Percentiles rank a stretch among this genome's conserved stretches.
These are phyloP conservation scores for Ceratina australensis DNA, from an alignment of 1,140 invertebrate genomes.

Conservation along the genomic window DNA sequence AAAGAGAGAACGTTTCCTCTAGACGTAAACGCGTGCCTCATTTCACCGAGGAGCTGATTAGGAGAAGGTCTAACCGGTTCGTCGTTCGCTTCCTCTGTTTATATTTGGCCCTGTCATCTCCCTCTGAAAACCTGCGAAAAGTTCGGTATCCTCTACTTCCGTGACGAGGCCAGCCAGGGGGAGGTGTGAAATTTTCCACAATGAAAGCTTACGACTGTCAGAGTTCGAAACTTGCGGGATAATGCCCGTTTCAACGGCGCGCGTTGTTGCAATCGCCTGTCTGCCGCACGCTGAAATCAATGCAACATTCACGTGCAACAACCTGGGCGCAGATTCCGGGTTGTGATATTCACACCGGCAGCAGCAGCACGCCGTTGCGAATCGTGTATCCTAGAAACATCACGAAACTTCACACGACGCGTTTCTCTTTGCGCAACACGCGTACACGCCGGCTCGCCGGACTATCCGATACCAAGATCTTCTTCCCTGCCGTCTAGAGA, in stretches of 20 bases:
- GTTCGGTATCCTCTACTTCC: background rate
- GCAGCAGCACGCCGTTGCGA: background rate
- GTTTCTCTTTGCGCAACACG: background rate
- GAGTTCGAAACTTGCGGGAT: conserved; percentile 30
- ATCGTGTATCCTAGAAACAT: background rate
- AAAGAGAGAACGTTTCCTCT: conserved; percentile 44
- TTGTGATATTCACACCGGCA: background rate
- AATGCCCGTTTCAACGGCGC: conserved; percentile 19
- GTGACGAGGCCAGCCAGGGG: background rate
- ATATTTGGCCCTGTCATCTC: background rate
- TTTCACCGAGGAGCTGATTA: conserved; percentile 2
- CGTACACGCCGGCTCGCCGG: background rate
- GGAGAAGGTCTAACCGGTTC: conserved; percentile 19
- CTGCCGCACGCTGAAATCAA: conserved; percentile 29
- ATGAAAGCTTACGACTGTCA: conserved; percentile 17
- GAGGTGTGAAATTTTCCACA: conserved; percentile 17
- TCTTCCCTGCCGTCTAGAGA: background rate
- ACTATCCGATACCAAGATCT: background rate
- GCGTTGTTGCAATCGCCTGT: conserved; percentile 32
- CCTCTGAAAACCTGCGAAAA: background rate
- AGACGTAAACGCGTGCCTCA: background rate
- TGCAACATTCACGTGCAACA: conserved; percentile 8
- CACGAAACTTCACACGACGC: background rate
- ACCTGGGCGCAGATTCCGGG: background rate
- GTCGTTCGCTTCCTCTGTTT: background rate